Evolutionary conservation across 2,113 vertebrate species (phyloP), one percentile per base, ranked within the genome.

Genomic region (Gopherus flavomarginatus): DNA sequence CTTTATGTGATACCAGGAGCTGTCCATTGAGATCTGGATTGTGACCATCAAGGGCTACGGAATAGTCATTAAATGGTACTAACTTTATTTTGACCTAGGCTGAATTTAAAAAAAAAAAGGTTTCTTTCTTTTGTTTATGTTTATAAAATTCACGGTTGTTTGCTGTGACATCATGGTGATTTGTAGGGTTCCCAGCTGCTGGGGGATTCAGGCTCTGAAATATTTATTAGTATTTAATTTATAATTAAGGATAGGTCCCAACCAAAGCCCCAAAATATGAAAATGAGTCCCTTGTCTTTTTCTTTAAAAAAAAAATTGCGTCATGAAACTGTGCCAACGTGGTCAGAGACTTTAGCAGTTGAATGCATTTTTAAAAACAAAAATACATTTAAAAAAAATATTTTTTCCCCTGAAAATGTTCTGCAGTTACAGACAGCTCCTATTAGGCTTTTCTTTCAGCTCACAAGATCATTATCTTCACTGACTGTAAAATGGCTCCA

Each of bases 261-360:
- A 96, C 69, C 82, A 90, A 83, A 75, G 26, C 93, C 91, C 81
- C 0, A 4, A 52, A 31, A 31, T 53, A 62, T 85, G 92, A 93
- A 89, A 86, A 84, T 62, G n/a, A 84, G 11, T 79, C 14, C 27
- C 91, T 86, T 93, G 57, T 90, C 90, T 94, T 93, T 96, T 44
- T 47, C 5, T 78, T 93, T 72, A 86, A 92, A 94, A 97, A 95
- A 84, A 90, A 56, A 26, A 31, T 86, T 92, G 19, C 94, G 44
- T 75, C 86, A 93, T 92, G 79, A 85, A 80, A 10, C 5, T 75
- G 69, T 72, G 22, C 22, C 21, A 85, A 86, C 2, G 1, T 62
- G 12, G 86, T 35, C 52, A 27, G 69, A 81, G 83, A 31, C 72
- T 53, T 93, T 87, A 78, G 22, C 65, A 93, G 80, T 87, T 84